A percentile compares a stretch with the other conserved stretches of the same genome.
Conservation (phyloP, 2,113 vertebrate genomes). For the Thalassarche chlororhynchos region DNA sequence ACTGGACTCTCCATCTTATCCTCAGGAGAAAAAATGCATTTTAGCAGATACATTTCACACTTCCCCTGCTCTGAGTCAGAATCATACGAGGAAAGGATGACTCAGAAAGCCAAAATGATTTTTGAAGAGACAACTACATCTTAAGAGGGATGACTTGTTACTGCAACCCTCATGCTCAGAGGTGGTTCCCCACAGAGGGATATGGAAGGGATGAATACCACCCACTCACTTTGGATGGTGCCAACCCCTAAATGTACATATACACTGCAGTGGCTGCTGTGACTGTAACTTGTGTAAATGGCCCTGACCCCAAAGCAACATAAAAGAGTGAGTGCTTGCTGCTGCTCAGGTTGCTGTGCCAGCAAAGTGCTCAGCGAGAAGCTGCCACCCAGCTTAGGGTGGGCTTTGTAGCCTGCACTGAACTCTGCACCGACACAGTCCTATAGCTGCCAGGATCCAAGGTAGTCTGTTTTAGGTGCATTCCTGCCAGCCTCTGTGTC, state of each 20-base stretch:
- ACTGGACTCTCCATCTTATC: background rate
- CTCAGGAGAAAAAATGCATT: background rate
- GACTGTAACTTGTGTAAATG: background rate
- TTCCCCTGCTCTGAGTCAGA: background rate
- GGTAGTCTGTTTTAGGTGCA: fast-evolving
- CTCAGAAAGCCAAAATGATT: background rate
- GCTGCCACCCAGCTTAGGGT: background rate
- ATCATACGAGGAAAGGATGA: background rate
- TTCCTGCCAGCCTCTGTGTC: background rate
- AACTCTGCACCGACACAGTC: background rate
- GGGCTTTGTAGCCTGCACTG: background rate
- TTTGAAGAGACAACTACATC: background rate
- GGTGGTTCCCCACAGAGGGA: background rate
- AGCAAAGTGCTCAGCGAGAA: background rate
- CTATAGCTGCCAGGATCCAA: background rate
- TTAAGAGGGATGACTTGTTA: background rate
- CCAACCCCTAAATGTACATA: background rate
- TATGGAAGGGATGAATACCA: background rate
- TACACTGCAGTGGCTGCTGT: background rate
- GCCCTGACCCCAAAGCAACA: background rate
- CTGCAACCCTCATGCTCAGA: background rate
- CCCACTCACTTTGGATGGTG: background rate
- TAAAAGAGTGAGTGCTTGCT: background rate
- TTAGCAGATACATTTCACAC: background rate
- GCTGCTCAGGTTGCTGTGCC: background rate